phyloP scores from a whole-genome alignment of 2,797 vertebrate species.

The Spondyliosoma cantharus region DNA sequence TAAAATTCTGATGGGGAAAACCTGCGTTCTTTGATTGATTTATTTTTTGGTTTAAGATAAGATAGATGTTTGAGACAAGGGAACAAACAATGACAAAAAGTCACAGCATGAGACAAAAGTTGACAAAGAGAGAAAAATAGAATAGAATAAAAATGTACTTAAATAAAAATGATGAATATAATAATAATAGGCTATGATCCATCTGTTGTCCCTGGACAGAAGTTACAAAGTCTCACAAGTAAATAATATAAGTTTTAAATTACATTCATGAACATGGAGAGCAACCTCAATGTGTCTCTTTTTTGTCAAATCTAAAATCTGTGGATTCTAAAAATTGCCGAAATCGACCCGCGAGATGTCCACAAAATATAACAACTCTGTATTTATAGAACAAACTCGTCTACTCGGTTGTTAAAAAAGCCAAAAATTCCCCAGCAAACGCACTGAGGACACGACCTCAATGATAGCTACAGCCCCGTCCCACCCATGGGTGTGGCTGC shows the following conservation, averaged over 20 bases:
- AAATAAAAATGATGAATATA: too few species aligned
- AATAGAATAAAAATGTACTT: too few species aligned
- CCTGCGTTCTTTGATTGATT: too few species aligned
- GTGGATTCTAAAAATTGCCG: background rate
- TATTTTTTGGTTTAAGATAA: too few species aligned
- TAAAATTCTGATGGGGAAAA: too few species aligned
- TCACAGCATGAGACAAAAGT: too few species aligned
- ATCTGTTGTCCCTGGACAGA: background rate
- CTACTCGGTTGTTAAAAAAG: background rate
- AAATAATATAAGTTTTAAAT: background rate
- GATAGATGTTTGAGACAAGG: too few species aligned
- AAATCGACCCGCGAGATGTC: background rate
- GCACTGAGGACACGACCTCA: constrained; percentile 6
- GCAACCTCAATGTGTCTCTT: background rate
- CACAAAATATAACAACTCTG: background rate
- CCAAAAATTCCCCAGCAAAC: constrained; percentile 6
- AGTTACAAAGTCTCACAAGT: background rate
- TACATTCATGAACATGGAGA: background rate
- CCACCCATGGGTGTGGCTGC: constrained; percentile 3
- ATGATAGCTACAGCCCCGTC: background rate
- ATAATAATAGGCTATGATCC: background rate
- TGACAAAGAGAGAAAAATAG: too few species aligned
- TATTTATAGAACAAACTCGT: background rate
- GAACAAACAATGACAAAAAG: too few species aligned
- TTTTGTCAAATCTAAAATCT: constrained; percentile 5